phyloP scores from a whole-genome alignment of 2,113 vertebrate genomes.

The Campylorhamphus procurvoides region DNA sequence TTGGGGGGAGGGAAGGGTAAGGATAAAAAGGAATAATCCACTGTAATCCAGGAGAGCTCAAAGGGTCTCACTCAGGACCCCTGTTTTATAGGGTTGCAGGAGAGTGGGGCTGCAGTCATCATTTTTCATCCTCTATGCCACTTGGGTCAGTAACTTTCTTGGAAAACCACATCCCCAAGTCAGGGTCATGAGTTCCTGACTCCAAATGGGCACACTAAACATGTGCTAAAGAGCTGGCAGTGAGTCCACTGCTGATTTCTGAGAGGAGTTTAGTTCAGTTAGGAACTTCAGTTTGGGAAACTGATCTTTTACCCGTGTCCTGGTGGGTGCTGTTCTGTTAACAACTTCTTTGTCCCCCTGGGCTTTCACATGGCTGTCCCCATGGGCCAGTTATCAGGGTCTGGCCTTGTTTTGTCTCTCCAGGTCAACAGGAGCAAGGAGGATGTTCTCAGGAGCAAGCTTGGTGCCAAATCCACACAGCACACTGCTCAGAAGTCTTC shows the following conservation, averaged over 20 bases:
- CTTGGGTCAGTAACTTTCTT: not conserved
- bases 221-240: not conserved
- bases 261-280: not conserved
- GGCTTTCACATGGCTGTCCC: no score
- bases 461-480: not conserved
- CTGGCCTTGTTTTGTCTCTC: not conserved
- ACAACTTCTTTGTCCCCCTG: rapidly evolving
- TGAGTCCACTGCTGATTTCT: not conserved
- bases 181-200: not conserved
- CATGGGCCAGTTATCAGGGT: rapidly evolving
- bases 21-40: not conserved
- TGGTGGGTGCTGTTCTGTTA: not conserved
- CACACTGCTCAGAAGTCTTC: not conserved
- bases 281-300: not conserved
- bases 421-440: conserved; percentile 49
- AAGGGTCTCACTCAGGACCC: not conserved
- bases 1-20: not conserved
- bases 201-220: not conserved
- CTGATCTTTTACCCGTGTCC: not conserved
- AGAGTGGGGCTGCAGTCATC: not conserved
- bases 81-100: not conserved
- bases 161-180: not conserved
- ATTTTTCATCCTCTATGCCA: not conserved
- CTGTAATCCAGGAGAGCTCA: not conserved
- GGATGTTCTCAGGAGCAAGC: not conserved